Percentiles rank a stretch among this genome's conserved stretches.
These are phyloP conservation scores for Drosophila pseudoananassae DNA, from an alignment of 1,140 invertebrate genomes.

Conservation along the genomic window DNA sequence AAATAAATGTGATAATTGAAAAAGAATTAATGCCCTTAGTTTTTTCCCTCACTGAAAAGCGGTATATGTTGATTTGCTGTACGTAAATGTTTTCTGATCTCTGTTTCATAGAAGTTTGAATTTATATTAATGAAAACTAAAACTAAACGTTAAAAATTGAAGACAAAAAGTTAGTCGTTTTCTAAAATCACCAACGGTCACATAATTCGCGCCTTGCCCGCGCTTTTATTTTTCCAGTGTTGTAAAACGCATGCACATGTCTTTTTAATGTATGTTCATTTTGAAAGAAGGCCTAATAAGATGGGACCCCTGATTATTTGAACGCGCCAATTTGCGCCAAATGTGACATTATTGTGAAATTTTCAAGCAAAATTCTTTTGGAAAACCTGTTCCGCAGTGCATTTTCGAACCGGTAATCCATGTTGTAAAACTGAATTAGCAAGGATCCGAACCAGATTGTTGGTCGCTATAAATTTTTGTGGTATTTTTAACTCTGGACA, in stretches of 20 bases:
- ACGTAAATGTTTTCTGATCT: not conserved
- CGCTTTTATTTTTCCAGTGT: too few species aligned
- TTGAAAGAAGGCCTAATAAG: not conserved
- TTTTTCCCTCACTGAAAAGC: not conserved
- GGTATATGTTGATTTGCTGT: not conserved
- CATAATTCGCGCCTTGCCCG: too few species aligned
- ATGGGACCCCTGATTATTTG: not conserved
- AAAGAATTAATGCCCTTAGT: conserved; percentile 2
- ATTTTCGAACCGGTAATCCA: too few species aligned
- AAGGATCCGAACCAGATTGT: too few species aligned
- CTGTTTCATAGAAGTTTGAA: not conserved
- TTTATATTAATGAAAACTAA: not conserved
- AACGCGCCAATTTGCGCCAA: not conserved
- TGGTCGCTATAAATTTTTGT: too few species aligned
- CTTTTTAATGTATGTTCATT: not conserved
- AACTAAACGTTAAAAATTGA: not conserved
- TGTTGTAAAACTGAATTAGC: too few species aligned
- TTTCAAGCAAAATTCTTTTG: too few species aligned
- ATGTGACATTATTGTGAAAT: too few species aligned
- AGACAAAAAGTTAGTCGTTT: not conserved
- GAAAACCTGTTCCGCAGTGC: too few species aligned
- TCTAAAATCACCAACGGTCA: not conserved
- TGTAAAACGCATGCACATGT: not conserved
- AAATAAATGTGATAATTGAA: conserved; percentile 77
- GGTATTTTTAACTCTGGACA: too few species aligned